Percentiles rank a stretch among this genome's conserved stretches.
phyloP scores from a whole-genome alignment of 30 jellyfish, hydroid and myxozoan species.

The Clytia hemisphaerica region DNA sequence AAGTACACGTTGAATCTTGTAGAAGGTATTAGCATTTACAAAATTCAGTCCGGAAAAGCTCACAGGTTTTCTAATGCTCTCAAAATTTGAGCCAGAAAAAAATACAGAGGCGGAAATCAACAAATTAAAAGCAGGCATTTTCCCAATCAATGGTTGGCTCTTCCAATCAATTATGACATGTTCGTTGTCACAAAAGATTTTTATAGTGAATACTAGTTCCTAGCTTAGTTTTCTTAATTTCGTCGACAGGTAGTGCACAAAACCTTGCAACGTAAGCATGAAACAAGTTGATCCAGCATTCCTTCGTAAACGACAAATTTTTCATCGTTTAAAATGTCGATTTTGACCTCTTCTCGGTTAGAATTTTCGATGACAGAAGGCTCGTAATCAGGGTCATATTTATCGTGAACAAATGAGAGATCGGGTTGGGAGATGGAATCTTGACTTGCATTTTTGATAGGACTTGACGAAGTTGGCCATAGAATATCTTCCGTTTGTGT shows the following conservation, averaged over 20 bases:
- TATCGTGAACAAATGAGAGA: no score
- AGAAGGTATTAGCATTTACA: neutral
- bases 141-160: constrained; percentile 4
- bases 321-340: neutral
- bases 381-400: no score
- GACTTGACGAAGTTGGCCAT: no score
- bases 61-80: neutral
- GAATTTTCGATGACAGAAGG: no score
- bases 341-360: no score
- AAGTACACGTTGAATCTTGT: neutral
- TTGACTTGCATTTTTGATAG: no score
- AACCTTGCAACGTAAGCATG: neutral
- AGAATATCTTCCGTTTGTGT: no score
- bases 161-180: neutral
- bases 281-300: neutral
- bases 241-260: neutral
- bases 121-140: constrained; percentile 17
- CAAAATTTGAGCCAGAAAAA: neutral
- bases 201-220: constrained; percentile 1
- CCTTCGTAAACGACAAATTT: neutral
- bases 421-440: no score
- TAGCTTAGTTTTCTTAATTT: neutral
- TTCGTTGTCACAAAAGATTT: neutral
- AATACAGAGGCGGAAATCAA: neutral
- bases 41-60: constrained; percentile 1